Evolutionary conservation across 2,888 invertebrate species (phyloP).

Genomic region (Drosophila neoperkinsi): DNA sequence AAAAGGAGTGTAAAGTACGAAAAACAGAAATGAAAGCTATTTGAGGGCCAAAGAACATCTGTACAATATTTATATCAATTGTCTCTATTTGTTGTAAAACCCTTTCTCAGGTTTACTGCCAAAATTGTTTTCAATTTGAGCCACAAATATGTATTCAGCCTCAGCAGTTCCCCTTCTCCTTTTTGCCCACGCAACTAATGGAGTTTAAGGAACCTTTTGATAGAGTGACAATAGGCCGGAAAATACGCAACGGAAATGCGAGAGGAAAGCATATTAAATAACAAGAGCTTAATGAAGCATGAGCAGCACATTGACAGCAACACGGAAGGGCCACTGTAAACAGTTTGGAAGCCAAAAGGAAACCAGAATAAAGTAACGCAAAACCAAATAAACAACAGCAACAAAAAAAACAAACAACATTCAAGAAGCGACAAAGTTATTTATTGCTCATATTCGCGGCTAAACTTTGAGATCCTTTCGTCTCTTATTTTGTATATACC

Average conservation of each 20-base stretch:
- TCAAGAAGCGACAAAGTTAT: constrained; percentile 66
- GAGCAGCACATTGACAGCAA: constrained; percentile 47
- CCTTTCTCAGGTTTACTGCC: constrained; percentile 36
- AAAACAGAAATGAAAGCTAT: neutral
- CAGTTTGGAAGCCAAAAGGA: constrained; percentile 13
- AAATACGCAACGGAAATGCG: constrained; percentile 61
- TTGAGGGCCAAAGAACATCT: neutral
- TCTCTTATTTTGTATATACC: constrained; percentile 16
- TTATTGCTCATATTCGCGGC: constrained; percentile 58
- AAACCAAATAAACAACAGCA: constrained; percentile 38
- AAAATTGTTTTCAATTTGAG: constrained; percentile 64
- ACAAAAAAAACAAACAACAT: constrained; percentile 47
- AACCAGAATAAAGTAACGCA: constrained; percentile 55
- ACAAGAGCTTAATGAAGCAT: constrained; percentile 77
- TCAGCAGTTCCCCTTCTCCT: neutral
- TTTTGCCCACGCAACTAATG: constrained; percentile 24
- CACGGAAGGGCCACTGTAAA: constrained; percentile 19
- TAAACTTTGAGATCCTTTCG: constrained; percentile 12
- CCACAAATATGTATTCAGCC: constrained; percentile 44
- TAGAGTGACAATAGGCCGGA: constrained; percentile 68
- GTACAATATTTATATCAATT: constrained; percentile 8
- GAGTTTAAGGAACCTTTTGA: constrained; percentile 55
- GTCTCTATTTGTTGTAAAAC: constrained; percentile 57
- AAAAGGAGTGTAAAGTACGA: too few relatives aligned
- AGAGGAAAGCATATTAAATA: constrained; percentile 73